Conservation (phyloP, 2,113 vertebrate species). For the Psettodes erumei region DNA sequence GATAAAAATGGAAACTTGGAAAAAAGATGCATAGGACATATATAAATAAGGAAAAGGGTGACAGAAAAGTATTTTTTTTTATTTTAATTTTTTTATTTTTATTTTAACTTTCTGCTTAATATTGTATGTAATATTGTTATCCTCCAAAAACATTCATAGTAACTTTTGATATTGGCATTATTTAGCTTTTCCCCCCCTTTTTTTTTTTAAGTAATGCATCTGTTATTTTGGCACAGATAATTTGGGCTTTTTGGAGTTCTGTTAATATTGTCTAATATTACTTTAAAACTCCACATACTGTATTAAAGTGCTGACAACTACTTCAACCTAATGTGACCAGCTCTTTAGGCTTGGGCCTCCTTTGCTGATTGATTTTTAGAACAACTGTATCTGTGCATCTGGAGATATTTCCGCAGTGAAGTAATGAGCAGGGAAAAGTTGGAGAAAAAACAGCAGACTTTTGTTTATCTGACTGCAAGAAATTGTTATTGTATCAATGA, state of each 20-base stretch:
- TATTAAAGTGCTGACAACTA: not conserved
- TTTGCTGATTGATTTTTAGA: slow-evolving; percentile 32
- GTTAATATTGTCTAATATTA: slow-evolving; percentile 14
- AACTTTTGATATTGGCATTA: not conserved
- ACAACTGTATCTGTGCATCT: slow-evolving; percentile 43
- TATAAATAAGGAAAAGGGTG: not conserved
- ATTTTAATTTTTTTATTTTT: no score
- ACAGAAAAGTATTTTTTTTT: not conserved
- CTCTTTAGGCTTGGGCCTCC: not conserved
- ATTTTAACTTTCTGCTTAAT: not conserved
- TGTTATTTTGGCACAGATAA: slow-evolving; percentile 35
- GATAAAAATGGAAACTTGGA: no score
- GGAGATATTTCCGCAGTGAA: slow-evolving; percentile 50
- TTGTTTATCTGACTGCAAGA: slow-evolving; percentile 69
- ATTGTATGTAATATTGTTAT: no score
- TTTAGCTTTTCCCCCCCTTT: not conserved
- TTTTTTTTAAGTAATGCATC: slow-evolving; percentile 20
- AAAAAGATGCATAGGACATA: no score
- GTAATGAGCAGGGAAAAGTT: slow-evolving; percentile 55
- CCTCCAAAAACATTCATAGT: no score
- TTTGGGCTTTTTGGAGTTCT: not conserved
- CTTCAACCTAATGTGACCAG: not conserved
- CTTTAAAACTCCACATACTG: not conserved
- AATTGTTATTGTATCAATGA: slow-evolving; percentile 81
- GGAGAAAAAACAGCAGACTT: slow-evolving; percentile 67